phyloP scores from a whole-genome alignment of 37 sponge, comb jelly and placozoan genomes.

The Halisarca cf. caerulea region DNA sequence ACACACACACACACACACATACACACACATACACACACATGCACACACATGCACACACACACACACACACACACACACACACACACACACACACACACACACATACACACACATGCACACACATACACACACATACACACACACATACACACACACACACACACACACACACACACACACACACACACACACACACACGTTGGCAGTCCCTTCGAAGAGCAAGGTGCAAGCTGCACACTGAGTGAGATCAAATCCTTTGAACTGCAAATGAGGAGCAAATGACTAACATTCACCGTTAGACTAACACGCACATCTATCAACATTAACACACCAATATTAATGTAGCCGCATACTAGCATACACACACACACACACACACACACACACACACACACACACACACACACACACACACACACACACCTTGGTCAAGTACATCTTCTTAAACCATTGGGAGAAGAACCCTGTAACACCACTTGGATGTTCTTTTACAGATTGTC shows the following conservation, averaged over 20 bases:
- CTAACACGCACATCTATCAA: no score
- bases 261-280: constrained; percentile 51
- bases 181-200: constrained; percentile 42
- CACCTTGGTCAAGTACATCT: constrained; percentile 80
- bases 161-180: no score
- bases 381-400: no score
- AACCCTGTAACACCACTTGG: constrained; percentile 13
- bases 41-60: no score
- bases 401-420: no score
- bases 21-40: no score
- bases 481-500: constrained; percentile 62
- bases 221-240: constrained; percentile 80
- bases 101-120: background rate
- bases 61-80: no score
- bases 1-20: no score
- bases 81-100: background rate
- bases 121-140: background rate
- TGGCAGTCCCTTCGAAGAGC: constrained; percentile 84
- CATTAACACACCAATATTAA: no score
- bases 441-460: constrained; percentile 67
- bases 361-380: no score
- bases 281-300: no score
- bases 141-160: background rate
- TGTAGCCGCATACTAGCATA: no score
- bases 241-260: constrained; percentile 87